Percentiles rank a stretch among this genome's conserved stretches.
Evolutionary conservation across 1,140 invertebrate species (phyloP).

Genomic region (Drosophila mojavensis): DNA sequence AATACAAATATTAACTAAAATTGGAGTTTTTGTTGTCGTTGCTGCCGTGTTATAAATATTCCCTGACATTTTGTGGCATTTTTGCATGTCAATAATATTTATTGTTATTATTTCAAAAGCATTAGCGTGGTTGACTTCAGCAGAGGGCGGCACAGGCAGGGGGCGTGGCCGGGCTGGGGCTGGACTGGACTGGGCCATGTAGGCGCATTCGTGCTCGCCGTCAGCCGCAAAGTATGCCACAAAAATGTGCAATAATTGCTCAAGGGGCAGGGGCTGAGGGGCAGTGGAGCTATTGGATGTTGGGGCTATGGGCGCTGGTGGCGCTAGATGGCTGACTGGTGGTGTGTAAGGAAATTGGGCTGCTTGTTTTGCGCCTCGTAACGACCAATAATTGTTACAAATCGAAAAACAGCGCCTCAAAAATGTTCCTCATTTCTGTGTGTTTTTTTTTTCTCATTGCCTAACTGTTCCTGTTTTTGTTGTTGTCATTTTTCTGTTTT

Average conservation of each 20-base stretch:
- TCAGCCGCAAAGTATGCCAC: slow-evolving; percentile 35
- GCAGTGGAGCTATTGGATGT: not conserved
- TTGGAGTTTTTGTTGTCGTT: slow-evolving; percentile 2
- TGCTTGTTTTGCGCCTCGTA: slow-evolving; percentile 42
- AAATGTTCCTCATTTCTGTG: slow-evolving; percentile 26
- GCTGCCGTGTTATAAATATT: slow-evolving; percentile 47
- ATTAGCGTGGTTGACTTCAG: slow-evolving; percentile 18
- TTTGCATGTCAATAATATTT: slow-evolving; percentile 64
- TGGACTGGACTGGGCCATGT: too few relatives aligned
- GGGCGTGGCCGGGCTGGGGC: too few relatives aligned
- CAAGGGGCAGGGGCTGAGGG: not conserved
- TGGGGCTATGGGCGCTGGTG: not conserved
- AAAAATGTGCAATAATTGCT: slow-evolving; percentile 50
- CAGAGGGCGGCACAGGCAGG: not conserved
- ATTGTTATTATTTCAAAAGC: slow-evolving; percentile 54
- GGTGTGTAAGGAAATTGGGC: slow-evolving; percentile 18
- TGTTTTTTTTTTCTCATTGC: not conserved
- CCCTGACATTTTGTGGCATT: slow-evolving; percentile 41
- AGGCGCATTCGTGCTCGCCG: slow-evolving; percentile 29
- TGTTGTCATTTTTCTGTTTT: slow-evolving; percentile 34
- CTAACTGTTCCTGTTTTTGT: not conserved
- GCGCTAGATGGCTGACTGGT: not conserved
- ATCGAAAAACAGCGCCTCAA: slow-evolving; percentile 48
- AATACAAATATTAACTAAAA: slow-evolving; percentile 37
- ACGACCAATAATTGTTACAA: slow-evolving; percentile 63